Base-by-base conservation (phyloP, 2,113 vertebrate species). In the Pristiophorus japonicus region DNA sequence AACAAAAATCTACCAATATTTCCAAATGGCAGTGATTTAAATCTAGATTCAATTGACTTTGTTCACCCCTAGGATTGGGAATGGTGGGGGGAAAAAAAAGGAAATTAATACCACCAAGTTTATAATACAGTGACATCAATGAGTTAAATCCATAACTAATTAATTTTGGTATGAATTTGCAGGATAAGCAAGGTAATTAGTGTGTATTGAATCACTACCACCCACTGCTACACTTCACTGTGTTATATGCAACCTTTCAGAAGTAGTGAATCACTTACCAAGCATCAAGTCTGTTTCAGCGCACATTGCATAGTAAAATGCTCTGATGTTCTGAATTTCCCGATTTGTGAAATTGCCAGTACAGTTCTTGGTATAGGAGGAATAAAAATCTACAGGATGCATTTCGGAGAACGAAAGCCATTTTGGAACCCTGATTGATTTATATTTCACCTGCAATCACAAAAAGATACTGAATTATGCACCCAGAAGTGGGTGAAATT, bases 231-330 rank as follows among this genome's bases (percentile, higher is more conserved):
- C 63, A 92, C 88, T 42, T 81, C 78, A 81, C 0, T 2, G 59
- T 63, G 16, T 92, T n/a, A 63, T 20, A 55, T 65, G 34, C 59
- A 63, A 95, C 4, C 11, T 34, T 95, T 81, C 75, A 78, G 22
- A 81, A 63, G 20, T 22, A 81, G 34, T 75, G 22, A 70, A 87
- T 67, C 88, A 97, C 98, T 96, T 96, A 99, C 99, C 99, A 93
- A 99, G 97, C 99, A 99, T 99, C 95, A 98, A 98, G 96, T 99
- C 99, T 92, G 99, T 97, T 96, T 99, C 99, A 0, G 99, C 99
- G 97, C 99, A 99, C 99, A 99, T 99, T 94, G 99, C 99, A 95
- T 99, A 99, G 97, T 99, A 99, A 97, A 98, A 98, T 47, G 98
- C 98, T 96, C 99, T 97, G 94, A 99, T 99, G 96, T 97, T 96